phyloP scores from a whole-genome alignment of 2,888 invertebrate genomes.

The Urechis unicinctus region DNA sequence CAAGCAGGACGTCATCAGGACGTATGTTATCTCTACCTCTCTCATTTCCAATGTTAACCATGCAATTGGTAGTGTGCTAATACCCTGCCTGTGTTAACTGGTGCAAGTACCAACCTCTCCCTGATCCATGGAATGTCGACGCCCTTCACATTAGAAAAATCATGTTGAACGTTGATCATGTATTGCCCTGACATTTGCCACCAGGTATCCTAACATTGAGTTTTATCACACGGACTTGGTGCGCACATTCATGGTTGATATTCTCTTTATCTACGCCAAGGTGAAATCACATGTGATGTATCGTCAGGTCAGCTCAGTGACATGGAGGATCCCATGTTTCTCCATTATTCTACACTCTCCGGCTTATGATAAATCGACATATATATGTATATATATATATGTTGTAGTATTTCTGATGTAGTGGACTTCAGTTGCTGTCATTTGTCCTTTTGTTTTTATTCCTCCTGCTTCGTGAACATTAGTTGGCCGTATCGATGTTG shows the following conservation, averaged over 20 bases:
- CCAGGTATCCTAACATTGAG: slow-evolving; percentile 63
- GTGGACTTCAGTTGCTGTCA: too few relatives aligned
- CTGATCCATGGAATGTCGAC: background rate
- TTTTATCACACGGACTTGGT: slow-evolving; percentile 68
- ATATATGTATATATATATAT: background rate
- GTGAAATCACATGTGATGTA: slow-evolving; percentile 59
- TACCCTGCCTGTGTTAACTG: too few relatives aligned
- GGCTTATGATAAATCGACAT: background rate
- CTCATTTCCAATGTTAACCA: background rate
- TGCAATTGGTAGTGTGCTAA: too few relatives aligned
- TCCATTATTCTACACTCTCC: background rate
- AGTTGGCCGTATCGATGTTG: too few relatives aligned
- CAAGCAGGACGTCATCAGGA: slow-evolving; percentile 73
- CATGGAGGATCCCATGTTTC: too few relatives aligned
- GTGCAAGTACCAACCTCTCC: background rate
- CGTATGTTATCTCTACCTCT: slow-evolving; percentile 50
- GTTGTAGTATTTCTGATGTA: background rate
- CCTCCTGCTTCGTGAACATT: too few relatives aligned
- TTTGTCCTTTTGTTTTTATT: too few relatives aligned
- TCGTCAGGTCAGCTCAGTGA: slow-evolving; percentile 32
- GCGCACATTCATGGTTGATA: slow-evolving; percentile 69
- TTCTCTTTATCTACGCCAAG: slow-evolving; percentile 59
- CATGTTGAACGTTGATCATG: too few relatives aligned
- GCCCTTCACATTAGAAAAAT: too few relatives aligned
- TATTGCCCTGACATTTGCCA: background rate